Percentiles rank a stretch among this genome's conserved stretches.
phyloP scores from a whole-genome alignment of 1,140 invertebrate genomes.

The honey bee (Apis mellifera) region DNA sequence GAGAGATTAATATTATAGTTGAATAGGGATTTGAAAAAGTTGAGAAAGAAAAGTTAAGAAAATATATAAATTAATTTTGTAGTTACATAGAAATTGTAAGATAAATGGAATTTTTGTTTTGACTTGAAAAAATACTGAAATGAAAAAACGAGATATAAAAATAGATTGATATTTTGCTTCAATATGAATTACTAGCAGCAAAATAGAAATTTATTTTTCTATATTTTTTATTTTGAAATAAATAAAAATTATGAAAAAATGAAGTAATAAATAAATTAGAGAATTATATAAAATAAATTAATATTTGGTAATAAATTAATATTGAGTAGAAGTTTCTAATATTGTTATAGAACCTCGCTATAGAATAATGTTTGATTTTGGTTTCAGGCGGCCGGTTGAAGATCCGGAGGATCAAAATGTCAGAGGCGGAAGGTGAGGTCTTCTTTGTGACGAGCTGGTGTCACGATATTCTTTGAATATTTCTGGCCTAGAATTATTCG shows the following conservation, averaged over 20 bases:
- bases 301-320: too few species aligned
- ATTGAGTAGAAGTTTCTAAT: neutral
- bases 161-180: neutral
- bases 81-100: too few species aligned
- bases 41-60: neutral
- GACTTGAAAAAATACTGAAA: neutral
- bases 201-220: neutral
- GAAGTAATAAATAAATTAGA: neutral
- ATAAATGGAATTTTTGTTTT: too few species aligned
- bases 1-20: neutral
- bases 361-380: constrained; percentile 30
- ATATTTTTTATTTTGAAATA: too few species aligned
- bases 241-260: neutral
- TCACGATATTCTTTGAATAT: constrained; percentile 55
- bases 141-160: neutral
- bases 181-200: neutral
- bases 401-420: constrained; percentile 71
- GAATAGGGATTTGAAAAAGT: neutral
- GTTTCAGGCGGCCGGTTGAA: constrained; percentile 70
- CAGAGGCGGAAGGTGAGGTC: constrained; percentile 75
- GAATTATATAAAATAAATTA: neutral
- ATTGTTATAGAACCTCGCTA: neutral
- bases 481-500: constrained; percentile 41
- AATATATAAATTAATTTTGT: too few species aligned
- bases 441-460: constrained; percentile 50